phyloP scores from a whole-genome alignment of 2,113 vertebrate species.

The Nymphicus hollandicus region DNA sequence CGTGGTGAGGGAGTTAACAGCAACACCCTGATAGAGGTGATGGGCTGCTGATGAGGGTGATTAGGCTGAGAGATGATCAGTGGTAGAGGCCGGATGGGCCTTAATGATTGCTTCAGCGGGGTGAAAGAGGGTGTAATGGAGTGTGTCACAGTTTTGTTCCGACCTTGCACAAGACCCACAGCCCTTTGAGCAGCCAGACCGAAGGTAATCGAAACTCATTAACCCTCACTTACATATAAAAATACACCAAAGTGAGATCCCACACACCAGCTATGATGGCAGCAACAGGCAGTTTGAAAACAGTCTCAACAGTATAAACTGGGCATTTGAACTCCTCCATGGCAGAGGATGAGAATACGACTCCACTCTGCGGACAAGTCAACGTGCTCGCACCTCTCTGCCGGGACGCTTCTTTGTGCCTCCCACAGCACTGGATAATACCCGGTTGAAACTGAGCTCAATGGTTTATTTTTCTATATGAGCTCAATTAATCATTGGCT shows the following conservation, averaged over 20 bases:
- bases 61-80: neutral
- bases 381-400: neutral
- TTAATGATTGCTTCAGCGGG: neutral
- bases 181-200: neutral
- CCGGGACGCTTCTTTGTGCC: neutral
- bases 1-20: neutral
- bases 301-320: neutral
- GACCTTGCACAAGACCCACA: neutral
- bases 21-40: neutral
- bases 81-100: neutral
- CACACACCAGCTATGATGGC: neutral
- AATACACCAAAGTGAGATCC: neutral
- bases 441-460: neutral
- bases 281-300: neutral
- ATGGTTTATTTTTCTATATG: neutral
- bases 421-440: neutral
- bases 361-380: neutral
- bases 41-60: neutral
- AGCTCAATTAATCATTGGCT: neutral
- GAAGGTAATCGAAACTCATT: neutral
- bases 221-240: neutral
- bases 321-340: neutral
- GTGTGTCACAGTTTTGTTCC: neutral
- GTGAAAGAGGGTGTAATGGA: neutral
- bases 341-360: neutral